Evolutionary conservation across 2,888 invertebrate species (phyloP).

Genomic region (Xylota segnis): DNA sequence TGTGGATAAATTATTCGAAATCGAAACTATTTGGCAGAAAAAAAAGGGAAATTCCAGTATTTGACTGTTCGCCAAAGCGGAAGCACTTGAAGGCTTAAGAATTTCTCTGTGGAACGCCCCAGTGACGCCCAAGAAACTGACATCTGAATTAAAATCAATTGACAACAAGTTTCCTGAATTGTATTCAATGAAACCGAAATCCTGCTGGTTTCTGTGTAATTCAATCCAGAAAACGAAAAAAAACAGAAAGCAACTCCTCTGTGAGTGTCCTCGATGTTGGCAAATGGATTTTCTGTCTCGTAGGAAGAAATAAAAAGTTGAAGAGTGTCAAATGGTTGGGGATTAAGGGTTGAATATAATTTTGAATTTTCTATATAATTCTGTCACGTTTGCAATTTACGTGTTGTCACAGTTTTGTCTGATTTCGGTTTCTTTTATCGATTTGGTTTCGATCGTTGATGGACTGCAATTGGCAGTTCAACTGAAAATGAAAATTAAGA

Average conservation of each 20-base stretch:
- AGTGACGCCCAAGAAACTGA: constrained; percentile 65
- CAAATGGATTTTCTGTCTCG: constrained; percentile 42
- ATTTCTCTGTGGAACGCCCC: constrained; percentile 47
- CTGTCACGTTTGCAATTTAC: constrained; percentile 17
- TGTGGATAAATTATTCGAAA: constrained; percentile 44
- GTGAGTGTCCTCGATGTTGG: constrained; percentile 38
- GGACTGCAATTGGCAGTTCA: background rate
- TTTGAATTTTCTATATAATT: constrained; percentile 6
- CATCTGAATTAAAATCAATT: constrained; percentile 74
- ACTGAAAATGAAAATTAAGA: background rate
- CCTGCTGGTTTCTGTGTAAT: constrained; percentile 54
- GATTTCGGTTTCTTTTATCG: constrained; percentile 9
- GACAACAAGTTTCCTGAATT: constrained; percentile 67
- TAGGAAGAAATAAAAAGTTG: background rate
- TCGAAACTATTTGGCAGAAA: constrained; percentile 36
- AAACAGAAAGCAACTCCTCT: constrained; percentile 1
- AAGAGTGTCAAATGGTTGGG: constrained; percentile 40
- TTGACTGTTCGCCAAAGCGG: constrained; percentile 56
- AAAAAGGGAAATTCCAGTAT: background rate
- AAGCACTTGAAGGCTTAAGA: constrained; percentile 24
- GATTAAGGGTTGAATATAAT: constrained; percentile 29
- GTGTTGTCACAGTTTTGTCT: background rate
- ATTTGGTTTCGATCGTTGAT: background rate
- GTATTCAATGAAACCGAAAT: constrained; percentile 66
- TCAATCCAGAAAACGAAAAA: constrained; percentile 24